phyloP scores from a whole-genome alignment of 2,888 invertebrate genomes.

The Aleiodes leptofemur region DNA sequence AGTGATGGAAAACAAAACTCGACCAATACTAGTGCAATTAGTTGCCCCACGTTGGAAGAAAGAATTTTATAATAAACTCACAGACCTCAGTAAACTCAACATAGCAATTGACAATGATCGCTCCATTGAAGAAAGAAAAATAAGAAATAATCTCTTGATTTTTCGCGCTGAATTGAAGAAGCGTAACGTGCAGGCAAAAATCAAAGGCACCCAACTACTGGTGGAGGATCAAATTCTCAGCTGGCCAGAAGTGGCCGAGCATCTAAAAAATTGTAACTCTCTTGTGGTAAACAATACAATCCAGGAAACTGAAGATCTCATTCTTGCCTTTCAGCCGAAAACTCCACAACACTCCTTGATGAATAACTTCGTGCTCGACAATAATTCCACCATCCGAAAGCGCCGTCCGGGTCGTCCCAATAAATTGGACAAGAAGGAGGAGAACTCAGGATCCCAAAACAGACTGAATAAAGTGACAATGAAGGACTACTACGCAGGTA shows the following conservation, averaged over 20 bases:
- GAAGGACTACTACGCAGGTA: no score
- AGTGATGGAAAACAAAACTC: neutral
- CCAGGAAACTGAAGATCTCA: neutral
- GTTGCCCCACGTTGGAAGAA: slow-evolving; percentile 4
- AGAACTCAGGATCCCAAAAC: no score
- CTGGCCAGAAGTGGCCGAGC: neutral
- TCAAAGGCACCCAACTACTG: neutral
- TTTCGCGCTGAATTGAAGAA: neutral
- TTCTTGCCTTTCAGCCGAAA: neutral
- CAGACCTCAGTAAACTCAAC: neutral
- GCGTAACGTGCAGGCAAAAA: neutral
- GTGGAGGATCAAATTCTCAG: neutral
- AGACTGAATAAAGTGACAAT: no score
- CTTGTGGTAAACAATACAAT: neutral
- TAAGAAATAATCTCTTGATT: neutral
- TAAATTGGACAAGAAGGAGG: no score
- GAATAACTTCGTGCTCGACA: no score
- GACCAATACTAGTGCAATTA: neutral
- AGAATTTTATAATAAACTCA: neutral
- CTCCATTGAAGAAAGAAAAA: slow-evolving; percentile 7
- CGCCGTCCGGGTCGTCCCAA: no score
- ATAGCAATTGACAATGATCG: slow-evolving; percentile 10
- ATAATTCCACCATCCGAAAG: no score
- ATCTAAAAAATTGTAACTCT: neutral
- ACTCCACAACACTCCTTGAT: neutral